Percentiles rank a stretch among this genome's conserved stretches.
Evolutionary conservation across 2,113 vertebrate genomes (phyloP).

Genomic region (Labeo rohita): DNA sequence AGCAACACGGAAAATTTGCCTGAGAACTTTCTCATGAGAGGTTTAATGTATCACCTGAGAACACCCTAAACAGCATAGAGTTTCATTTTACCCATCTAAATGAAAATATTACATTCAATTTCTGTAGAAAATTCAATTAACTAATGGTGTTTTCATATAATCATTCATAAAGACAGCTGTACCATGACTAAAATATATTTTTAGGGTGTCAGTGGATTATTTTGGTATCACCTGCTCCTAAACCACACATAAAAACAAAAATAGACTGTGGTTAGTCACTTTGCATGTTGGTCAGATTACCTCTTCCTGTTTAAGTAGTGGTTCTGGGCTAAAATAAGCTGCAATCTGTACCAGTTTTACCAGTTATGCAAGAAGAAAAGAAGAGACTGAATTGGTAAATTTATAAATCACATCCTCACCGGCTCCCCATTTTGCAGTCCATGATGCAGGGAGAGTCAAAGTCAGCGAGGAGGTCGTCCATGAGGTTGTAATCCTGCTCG

Average conservation of each 20-base stretch:
- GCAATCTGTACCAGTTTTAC: background rate
- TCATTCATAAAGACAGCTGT: background rate
- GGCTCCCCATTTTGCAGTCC: slow-evolving; percentile 90
- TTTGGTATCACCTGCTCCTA: background rate
- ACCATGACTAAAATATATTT: background rate
- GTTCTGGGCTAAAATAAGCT: background rate
- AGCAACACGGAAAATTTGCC: background rate
- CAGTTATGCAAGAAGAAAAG: background rate
- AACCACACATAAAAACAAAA: background rate
- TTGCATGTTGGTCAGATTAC: background rate
- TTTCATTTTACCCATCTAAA: background rate
- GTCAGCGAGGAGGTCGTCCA: slow-evolving; percentile 84
- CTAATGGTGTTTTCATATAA: background rate
- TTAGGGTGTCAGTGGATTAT: background rate
- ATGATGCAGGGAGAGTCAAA: slow-evolving; percentile 85
- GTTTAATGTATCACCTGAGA: background rate
- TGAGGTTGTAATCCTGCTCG: slow-evolving; percentile 83
- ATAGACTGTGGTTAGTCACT: background rate
- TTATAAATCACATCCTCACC: slow-evolving; percentile 69
- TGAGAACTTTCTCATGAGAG: background rate
- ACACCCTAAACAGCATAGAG: background rate
- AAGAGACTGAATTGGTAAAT: background rate
- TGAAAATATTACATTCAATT: background rate
- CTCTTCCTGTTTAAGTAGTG: background rate
- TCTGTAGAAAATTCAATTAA: background rate